Evolutionary conservation across 2,113 vertebrate species (phyloP).

Genomic region (Calidris pygmaea): DNA sequence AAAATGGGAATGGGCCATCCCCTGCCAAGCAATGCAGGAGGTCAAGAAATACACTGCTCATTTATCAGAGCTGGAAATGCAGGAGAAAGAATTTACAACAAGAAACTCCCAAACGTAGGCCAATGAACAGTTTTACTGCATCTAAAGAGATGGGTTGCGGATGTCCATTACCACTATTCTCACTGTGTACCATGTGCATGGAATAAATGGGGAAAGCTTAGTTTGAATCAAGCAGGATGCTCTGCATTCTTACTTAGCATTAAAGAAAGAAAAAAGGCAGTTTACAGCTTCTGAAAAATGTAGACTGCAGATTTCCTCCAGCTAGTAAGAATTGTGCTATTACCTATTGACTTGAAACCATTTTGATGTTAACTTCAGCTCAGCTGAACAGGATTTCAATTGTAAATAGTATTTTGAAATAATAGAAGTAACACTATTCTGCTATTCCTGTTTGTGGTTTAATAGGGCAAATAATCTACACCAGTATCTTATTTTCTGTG

Average conservation of each 20-base stretch:
- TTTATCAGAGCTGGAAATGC: not conserved
- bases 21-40: not conserved
- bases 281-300: not conserved
- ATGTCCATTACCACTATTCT: not conserved
- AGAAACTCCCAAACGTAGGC: not conserved
- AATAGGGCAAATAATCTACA: not conserved
- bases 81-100: not conserved
- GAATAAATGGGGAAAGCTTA: not conserved
- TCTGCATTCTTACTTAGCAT: not conserved
- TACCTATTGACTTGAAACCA: not conserved
- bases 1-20: not conserved
- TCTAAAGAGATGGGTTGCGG: not conserved
- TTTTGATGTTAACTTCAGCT: not conserved
- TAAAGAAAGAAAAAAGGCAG: not conserved
- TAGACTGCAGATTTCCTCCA: not conserved
- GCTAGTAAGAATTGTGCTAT: not conserved
- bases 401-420: not conserved
- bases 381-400: not conserved
- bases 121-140: not conserved
- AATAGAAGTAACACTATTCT: not conserved
- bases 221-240: not conserved
- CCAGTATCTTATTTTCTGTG: not conserved
- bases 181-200: not conserved
- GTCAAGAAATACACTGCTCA: not conserved
- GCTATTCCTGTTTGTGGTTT: not conserved